Base-by-base conservation (phyloP, 2,888 invertebrate genomes). In the Mythimna vitellina region DNA sequence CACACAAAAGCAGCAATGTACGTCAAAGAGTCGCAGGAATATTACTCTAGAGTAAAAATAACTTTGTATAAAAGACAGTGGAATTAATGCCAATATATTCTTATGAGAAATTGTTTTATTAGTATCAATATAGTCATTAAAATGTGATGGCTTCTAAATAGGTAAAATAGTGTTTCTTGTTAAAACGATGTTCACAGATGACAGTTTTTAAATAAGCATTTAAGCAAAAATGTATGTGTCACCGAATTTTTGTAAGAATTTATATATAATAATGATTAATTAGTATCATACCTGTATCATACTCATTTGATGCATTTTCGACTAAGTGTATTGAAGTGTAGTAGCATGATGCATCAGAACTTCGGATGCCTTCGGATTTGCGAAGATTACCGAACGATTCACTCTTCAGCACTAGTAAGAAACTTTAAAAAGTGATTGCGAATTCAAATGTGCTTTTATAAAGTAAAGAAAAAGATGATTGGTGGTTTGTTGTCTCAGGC, bases 271-370 rank as follows among this genome's bases (percentile, higher is more conserved):
- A 81, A 79, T 84, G 65, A 80, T 83, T 83, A 83, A 75, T 75
- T 85, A 89, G 84, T 87, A 84, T 86, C 89, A 91, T 91, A 93
- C 96, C 96, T 95, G 95, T 93, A 90, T 93, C 91, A 96, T 95
- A 96, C 96, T 96, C 96, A 95, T 90, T 90, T 87, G 87, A 93
- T 93, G 94, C 94, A 94, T 94, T 95, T 93, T 92, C 89, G 91
- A 93, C 90, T 93, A 83, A 80, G 73, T 87, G 81, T 85, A 82
- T 78, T 78, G 73, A 76, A 77, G 71, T 76, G 77, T 71, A 72
- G 83, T 78, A 80, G 70, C 76, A 61, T 79, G 80, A 75, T 83
- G 70, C 66, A 57, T 54, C 38, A 69, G 66, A 17, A 51, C 22
- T 70, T 65, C 51, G 57, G 63, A 38, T 20, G 38, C 9, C 32